phyloP scores from a whole-genome alignment of 2,113 vertebrate species.

The Mus musculus region GRCm39 chr12:54531001-54531500 shows the following conservation, averaged over 20 bases:
- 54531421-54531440: constrained; percentile 85
- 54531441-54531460: constrained; percentile 70
- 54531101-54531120: constrained; percentile 60
- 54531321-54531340: constrained; percentile 81
- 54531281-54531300: constrained; percentile 82
- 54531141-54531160: constrained; percentile 72
- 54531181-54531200: constrained; percentile 58
- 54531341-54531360: constrained; percentile 85
- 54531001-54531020: constrained; percentile 70
- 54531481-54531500: constrained; percentile 75
- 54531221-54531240: constrained; percentile 15
- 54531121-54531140: constrained; percentile 69
- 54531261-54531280: constrained; percentile 56
- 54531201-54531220: constrained; percentile 30
- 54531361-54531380: constrained; percentile 86
- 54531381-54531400: constrained; percentile 87
- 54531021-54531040: constrained; percentile 52
- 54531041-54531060: constrained; percentile 55
- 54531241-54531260: constrained; percentile 76
- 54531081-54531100: constrained; percentile 74
- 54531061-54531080: constrained; percentile 20
- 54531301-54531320: constrained; percentile 80
- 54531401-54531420: constrained; percentile 88
- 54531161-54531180: constrained; percentile 72
- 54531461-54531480: constrained; percentile 78